Evolutionary conservation across 2,797 vertebrate species (phyloP).

Genomic region (Euthynnus affinis): DNA sequence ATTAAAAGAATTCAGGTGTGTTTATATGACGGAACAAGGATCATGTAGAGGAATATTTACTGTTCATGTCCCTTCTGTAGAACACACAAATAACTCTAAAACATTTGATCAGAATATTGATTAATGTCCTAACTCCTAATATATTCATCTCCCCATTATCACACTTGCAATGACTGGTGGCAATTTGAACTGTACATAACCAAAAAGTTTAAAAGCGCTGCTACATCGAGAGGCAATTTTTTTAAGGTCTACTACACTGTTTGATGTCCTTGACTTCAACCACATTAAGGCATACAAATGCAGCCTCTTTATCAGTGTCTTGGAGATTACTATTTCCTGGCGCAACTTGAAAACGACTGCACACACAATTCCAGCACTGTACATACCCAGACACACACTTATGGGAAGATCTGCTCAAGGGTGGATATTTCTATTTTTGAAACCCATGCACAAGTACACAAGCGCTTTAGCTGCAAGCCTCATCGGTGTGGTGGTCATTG

Average conservation of each 20-base stretch:
- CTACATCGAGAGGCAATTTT: background rate
- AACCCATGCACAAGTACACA: constrained; percentile 24
- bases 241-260: background rate
- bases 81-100: too few relatives aligned
- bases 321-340: constrained; percentile 42
- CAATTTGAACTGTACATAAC: constrained; percentile 5
- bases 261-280: constrained; percentile 46
- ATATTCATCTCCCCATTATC: background rate
- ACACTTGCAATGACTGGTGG: background rate
- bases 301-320: constrained; percentile 53
- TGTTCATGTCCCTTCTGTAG: background rate
- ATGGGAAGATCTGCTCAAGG: constrained; percentile 29
- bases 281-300: constrained; percentile 36
- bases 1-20: background rate
- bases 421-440: constrained; percentile 56
- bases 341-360: constrained; percentile 15
- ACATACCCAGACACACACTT: background rate
- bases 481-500: constrained; percentile 38
- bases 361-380: background rate
- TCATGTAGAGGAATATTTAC: background rate
- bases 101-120: too few relatives aligned
- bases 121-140: background rate
- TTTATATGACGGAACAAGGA: background rate
- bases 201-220: constrained; percentile 3
- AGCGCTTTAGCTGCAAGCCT: constrained; percentile 36